Conservation (phyloP, 1,140 invertebrate genomes). For the Drosophila biarmipes region DNA sequence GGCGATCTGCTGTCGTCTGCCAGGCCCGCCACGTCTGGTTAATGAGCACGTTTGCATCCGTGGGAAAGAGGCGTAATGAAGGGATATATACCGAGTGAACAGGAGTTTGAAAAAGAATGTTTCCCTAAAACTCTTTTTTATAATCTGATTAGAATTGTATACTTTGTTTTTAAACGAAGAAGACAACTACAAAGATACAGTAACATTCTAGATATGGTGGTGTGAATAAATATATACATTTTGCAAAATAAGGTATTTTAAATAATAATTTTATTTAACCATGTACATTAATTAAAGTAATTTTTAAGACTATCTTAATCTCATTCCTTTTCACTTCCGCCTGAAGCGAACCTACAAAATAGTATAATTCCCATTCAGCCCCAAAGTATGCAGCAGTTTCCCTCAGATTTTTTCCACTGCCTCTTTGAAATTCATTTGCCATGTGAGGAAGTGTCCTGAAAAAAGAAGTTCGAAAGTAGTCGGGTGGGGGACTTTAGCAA, state of each 20-base stretch:
- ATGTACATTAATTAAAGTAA: no score
- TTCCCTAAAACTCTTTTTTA: background rate
- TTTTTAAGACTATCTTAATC: no score
- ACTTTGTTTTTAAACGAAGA: background rate
- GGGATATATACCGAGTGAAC: background rate
- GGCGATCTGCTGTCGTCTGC: conserved; percentile 39
- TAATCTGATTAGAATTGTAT: conserved; percentile 3
- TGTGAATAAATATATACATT: no score
- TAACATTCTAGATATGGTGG: no score
- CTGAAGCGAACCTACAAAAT: background rate
- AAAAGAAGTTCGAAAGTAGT: background rate
- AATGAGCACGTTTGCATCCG: conserved; percentile 46
- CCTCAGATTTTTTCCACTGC: background rate
- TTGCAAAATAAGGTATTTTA: no score
- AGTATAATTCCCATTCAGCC: conserved; percentile 1
- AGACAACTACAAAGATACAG: no score
- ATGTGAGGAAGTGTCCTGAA: background rate
- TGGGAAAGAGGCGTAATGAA: conserved; percentile 24
- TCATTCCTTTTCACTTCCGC: no score
- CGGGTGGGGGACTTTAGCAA: background rate
- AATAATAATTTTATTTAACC: no score
- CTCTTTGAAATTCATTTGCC: conserved; percentile 39
- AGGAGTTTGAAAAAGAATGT: background rate
- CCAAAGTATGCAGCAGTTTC: conserved; percentile 19
- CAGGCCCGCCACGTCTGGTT: conserved; percentile 55